These are phyloP conservation scores for Octomys mimax DNA, from an alignment of 2,797 vertebrate genomes.

Conservation along the genomic window DNA sequence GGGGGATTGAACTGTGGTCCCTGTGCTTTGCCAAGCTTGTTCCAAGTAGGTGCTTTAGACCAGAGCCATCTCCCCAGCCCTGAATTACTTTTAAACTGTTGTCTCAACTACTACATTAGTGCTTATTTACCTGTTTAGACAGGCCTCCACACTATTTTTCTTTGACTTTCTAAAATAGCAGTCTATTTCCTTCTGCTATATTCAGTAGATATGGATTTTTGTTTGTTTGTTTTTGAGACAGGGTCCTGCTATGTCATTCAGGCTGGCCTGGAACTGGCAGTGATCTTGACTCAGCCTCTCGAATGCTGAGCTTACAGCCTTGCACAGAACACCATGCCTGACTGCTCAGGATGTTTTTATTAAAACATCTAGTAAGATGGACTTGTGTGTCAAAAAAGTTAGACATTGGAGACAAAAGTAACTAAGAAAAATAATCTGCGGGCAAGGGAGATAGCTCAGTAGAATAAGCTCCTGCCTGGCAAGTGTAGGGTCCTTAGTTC, in stretches of 20 bases:
- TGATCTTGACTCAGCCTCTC: not conserved
- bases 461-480: no score
- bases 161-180: constrained; percentile 18
- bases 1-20: no score
- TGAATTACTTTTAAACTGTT: constrained; percentile 41
- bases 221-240: not conserved
- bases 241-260: not conserved
- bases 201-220: not conserved
- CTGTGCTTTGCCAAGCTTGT: no score
- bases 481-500: no score
- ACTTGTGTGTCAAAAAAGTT: not conserved
- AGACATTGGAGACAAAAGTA: not conserved
- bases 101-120: not conserved
- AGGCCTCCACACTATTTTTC: constrained; percentile 6
- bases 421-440: not conserved
- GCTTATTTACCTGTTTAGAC: constrained; percentile 5
- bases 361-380: not conserved
- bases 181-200: not conserved
- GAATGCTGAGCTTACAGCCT: not conserved
- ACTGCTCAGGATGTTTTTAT: not conserved
- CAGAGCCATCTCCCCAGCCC: no score
- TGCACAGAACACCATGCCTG: not conserved
- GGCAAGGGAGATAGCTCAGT: no score
- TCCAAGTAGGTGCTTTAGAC: no score
- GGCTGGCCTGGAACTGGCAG: not conserved